Conservation (phyloP, 1,140 invertebrate species). For the Penaeus japonicus region DNA sequence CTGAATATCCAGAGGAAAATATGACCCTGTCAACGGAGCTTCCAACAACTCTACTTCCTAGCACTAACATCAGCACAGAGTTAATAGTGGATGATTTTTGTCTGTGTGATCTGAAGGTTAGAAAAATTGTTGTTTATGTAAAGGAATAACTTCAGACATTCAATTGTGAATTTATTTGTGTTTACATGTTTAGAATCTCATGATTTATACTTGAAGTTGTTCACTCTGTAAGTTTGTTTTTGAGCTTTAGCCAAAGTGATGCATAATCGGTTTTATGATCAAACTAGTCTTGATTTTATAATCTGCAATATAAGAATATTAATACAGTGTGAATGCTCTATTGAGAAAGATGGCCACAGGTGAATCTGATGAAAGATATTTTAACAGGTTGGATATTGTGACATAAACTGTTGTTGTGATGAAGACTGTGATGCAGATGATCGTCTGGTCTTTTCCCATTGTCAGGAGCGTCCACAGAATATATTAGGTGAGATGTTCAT, state of each 20-base stretch:
- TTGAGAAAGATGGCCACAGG: not conserved
- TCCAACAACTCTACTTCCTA: not conserved
- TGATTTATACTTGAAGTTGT: too few species aligned
- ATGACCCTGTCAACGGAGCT: constrained; percentile 9
- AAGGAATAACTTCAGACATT: not conserved
- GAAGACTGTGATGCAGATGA: constrained; percentile 71
- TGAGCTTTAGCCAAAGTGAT: too few species aligned
- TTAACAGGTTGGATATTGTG: constrained; percentile 70
- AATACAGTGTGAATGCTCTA: not conserved
- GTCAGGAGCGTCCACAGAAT: constrained; percentile 61
- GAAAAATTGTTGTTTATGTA: not conserved
- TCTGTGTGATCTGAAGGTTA: constrained; percentile 64
- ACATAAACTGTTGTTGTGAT: constrained; percentile 82
- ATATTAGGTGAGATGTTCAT: constrained; percentile 60
- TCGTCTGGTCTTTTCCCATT: constrained; percentile 69
- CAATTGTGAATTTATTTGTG: too few species aligned
- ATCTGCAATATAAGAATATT: not conserved
- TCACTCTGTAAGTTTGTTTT: too few species aligned
- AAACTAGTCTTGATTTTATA: not conserved
- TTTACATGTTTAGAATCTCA: too few species aligned
- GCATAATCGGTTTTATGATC: too few species aligned
- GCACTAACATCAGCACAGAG: not conserved
- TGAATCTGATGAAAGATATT: not conserved
- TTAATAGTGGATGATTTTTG: constrained; percentile 58
- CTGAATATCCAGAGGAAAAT: too few species aligned